Evolutionary conservation across 2,797 vertebrate genomes (phyloP).

Genomic region (Platyrinchus mystaceus): DNA sequence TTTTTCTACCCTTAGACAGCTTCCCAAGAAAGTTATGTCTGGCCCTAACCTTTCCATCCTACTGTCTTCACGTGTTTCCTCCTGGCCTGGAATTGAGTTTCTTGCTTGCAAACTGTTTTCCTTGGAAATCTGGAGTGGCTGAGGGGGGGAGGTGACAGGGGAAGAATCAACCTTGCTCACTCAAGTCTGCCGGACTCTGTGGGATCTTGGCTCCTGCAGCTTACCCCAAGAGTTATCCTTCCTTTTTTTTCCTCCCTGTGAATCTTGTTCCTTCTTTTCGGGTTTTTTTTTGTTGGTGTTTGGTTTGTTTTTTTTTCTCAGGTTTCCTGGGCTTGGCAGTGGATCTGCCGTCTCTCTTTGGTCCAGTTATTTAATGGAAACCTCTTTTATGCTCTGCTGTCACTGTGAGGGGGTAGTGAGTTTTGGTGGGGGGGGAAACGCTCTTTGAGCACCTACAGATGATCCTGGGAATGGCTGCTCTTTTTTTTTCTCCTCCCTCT

Average conservation of each 20-base stretch:
- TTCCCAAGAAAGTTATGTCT: constrained; percentile 3
- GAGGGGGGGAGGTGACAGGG: not conserved
- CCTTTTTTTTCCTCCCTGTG: rapidly evolving
- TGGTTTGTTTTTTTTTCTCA: not conserved
- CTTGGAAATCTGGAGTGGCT: not conserved
- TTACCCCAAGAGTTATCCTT: not conserved
- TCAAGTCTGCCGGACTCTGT: rapidly evolving
- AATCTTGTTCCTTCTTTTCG: not conserved
- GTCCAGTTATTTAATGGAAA: not conserved
- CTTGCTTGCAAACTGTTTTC: not conserved
- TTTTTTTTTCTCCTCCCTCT: not conserved
- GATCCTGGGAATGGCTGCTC: constrained; percentile 70
- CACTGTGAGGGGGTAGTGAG: not conserved
- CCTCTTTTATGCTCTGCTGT: constrained; percentile 31
- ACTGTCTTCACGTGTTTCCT: constrained; percentile 65
- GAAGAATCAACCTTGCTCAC: not conserved
- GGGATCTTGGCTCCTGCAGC: not conserved
- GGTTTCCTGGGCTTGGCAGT: constrained; percentile 11
- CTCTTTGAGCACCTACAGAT: constrained; percentile 63
- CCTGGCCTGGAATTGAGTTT: not conserved
- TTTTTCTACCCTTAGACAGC: not conserved
- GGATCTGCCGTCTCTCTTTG: not conserved
- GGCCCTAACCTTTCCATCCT: constrained; percentile 62
- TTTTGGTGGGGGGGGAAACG: not conserved
- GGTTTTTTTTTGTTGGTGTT: too few species aligned